Evolutionary conservation across 2,113 vertebrate species (phyloP), one percentile per base, ranked within the genome.

Genomic region (Hemicordylus capensis): DNA sequence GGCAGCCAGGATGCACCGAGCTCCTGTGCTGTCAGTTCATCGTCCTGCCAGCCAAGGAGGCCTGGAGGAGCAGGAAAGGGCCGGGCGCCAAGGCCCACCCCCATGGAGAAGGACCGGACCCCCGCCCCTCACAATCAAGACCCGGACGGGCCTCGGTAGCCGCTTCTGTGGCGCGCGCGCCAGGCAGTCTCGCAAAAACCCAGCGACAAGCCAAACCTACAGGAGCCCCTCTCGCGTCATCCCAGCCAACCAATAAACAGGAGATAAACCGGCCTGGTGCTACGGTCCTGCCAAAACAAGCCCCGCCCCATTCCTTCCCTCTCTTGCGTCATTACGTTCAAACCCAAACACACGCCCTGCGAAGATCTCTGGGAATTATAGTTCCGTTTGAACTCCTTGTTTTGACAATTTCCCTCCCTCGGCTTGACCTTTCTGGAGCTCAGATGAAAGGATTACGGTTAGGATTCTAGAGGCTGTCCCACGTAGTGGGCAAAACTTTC

Each of bases 351-450:
- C 59, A 28, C 9, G n/a, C n/a, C 44, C 44, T 6, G 28, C 26
- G 39, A 42, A 22, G 83, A 20, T 70, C 51, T 34, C 64, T 85
- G 83, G 83, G 83, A 79, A 44, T 6, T 37, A 76, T 70, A 78
- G 64, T 85, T 78, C 59, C 24, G 51, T 8, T 2, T 4, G 31
- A 15, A n/a, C 19, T 17, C 4, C 46, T 28, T 0, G 6, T 31
- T 19, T 19, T 59, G n/a, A 5, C 58, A 4, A 19, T 66, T 64
- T 76, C 59, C 9, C 59, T 26, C 28, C 4, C 3, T 39, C n/a
- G n/a, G n/a, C n/a, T n/a, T n/a, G n/a, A n/a, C n/a, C n/a, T n/a
- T n/a, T n/a, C n/a, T n/a, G n/a, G n/a, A n/a, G n/a, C n/a, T n/a
- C n/a, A n/a, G n/a, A n/a, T n/a, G n/a, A n/a, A n/a, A n/a, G n/a